A percentile compares a stretch with the other conserved stretches of the same genome.
These are phyloP conservation scores for Neosilurus mollespiculum DNA, from an alignment of 2,797 vertebrate genomes.

Conservation along the genomic window DNA sequence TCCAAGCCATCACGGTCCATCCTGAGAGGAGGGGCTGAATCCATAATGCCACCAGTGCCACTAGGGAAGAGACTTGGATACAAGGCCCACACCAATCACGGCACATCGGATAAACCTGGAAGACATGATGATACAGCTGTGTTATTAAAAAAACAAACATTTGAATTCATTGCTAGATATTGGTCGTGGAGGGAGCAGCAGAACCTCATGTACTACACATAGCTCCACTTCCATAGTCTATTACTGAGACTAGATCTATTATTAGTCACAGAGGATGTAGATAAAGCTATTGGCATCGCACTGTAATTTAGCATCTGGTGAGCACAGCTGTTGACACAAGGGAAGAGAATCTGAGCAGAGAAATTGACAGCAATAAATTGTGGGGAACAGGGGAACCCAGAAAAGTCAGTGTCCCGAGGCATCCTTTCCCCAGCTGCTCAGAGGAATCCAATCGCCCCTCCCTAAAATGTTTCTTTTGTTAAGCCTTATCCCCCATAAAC, in stretches of 20 bases:
- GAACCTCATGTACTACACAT: constrained; percentile 5
- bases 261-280: constrained; percentile 66
- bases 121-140: constrained; percentile 18
- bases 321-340: constrained; percentile 65
- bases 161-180: neutral
- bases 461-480: constrained; percentile 54
- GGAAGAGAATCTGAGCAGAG: constrained; percentile 46
- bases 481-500: constrained; percentile 61
- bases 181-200: neutral
- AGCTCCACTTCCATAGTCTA: constrained; percentile 38
- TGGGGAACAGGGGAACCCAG: constrained; percentile 49
- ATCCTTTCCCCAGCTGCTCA: constrained; percentile 52
- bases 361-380: constrained; percentile 52
- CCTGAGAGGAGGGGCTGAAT: constrained; percentile 72
- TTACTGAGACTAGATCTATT: constrained; percentile 61
- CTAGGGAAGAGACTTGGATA: constrained; percentile 55
- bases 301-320: constrained; percentile 76
- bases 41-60: constrained; percentile 74
- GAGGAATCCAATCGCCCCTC: constrained; percentile 46
- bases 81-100: constrained; percentile 72
- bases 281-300: constrained; percentile 59
- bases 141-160: constrained; percentile 7
- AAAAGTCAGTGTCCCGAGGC: constrained; percentile 51
- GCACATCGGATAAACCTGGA: constrained; percentile 83
- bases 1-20: constrained; percentile 83